Base-by-base conservation (phyloP, 2,888 invertebrate genomes). In the Trisateles emortualis region DNA sequence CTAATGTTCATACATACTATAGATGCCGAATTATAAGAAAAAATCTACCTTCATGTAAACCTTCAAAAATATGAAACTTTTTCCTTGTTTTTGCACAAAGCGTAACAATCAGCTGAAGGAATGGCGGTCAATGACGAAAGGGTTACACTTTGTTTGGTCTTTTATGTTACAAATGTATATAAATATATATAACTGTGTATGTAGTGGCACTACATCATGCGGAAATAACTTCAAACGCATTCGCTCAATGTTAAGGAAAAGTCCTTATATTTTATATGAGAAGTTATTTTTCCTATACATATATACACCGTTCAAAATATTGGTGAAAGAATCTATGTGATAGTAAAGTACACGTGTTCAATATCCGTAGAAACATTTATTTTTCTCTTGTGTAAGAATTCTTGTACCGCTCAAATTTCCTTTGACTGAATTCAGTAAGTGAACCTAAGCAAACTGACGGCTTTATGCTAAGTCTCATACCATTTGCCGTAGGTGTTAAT, bases 141-240 rank as follows among this genome's bases (percentile, higher is more conserved):
- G 14, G 29, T 47, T 33, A 30, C 13, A 10, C 14, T 8, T 32
- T 24, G 13, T 41, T 41, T 33, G 33, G 26, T 17, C 32, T 13
- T 35, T 48, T 41, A 17, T 1, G 17, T 16, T 13, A 26, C 10
- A 17, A 33, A 17, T 41, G 17, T 33, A 10, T 5, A 8, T 26
- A 29, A 3, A 10, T 46, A 17, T 1, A 43, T 13, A 10, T 35
- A 22, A 26, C 8, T 29, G 4, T 10, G 13, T 2, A 17, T 30
- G 19, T 22, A 10, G 40, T 24, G 40, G 13, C 16, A 16, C 26
- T 16, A 13, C 17, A 14, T 41, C 40, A 26, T 26, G 40, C 17
- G 24, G 26, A 41, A 41, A 41, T 41, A 26, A 41, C 26, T 26
- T 41, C 40, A 41, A 41, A 41, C 26, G 40, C 40, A 29, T 5